These are phyloP conservation scores for Pseudonaja textilis DNA, from an alignment of 2,113 vertebrate genomes.

Conservation along the genomic window DNA sequence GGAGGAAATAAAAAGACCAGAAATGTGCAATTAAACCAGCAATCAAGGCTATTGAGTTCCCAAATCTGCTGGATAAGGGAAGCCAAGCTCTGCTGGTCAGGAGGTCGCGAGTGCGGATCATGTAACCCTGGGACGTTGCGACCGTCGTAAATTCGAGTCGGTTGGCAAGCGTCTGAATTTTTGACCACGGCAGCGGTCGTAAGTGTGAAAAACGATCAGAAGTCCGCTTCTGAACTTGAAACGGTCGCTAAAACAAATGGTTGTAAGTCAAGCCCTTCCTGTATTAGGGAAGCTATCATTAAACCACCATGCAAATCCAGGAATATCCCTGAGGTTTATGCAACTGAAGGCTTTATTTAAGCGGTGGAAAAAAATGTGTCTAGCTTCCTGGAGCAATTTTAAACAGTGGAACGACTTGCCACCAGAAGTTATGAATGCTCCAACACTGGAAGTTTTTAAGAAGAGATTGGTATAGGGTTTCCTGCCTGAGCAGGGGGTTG, in stretches of 20 bases:
- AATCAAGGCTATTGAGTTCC: not conserved
- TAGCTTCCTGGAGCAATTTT: not conserved
- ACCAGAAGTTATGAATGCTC: too few species aligned
- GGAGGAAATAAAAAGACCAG: conserved; percentile 38
- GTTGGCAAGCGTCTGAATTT: too few species aligned
- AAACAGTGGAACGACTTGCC: too few species aligned
- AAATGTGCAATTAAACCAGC: conserved; percentile 7
- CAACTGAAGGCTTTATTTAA: not conserved
- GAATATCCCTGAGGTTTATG: not conserved
- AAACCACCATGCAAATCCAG: not conserved
- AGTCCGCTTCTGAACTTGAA: not conserved
- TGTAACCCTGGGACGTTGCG: too few species aligned
- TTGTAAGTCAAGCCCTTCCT: not conserved
- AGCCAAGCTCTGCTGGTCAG: not conserved
- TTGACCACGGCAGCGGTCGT: too few species aligned
- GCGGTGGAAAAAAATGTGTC: not conserved
- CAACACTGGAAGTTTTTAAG: too few species aligned
- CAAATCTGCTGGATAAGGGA: conserved; percentile 23
- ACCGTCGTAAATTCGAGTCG: too few species aligned
- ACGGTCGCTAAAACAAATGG: too few species aligned
- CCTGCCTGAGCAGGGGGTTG: too few species aligned
- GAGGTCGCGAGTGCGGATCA: too few species aligned
- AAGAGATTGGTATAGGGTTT: too few species aligned
- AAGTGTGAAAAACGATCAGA: not conserved
- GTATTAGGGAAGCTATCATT: not conserved